Evolutionary conservation across 2,113 vertebrate genomes (phyloP), one percentile per base, ranked within the genome.

Genomic region (Notarius quadriscutis): DNA sequence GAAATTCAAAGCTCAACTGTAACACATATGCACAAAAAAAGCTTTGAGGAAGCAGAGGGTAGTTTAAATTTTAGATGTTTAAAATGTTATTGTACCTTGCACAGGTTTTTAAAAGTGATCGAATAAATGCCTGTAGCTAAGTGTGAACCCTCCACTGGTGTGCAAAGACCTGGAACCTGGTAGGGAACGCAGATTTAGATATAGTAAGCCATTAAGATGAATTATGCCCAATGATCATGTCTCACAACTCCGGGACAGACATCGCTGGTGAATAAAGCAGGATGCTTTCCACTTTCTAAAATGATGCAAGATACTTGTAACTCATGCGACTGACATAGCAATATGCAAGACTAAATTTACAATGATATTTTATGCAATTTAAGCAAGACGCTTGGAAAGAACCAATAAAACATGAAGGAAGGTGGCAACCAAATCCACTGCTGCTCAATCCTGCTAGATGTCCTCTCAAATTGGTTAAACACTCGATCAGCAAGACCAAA

Each of bases 301-400:
- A 58, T 80, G 78, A 80, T 80, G 79, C 57, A 81, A 81, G 78
- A 11, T 12, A 22, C 57, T 34, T 9, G 30, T 11, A 81, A 81
- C 57, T 20, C 53, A 20, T 58, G 77, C n/a, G 7, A 27, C 53
- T 2, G 75, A 6, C 50, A 27, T 14, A 2, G 50, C 53, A 58
- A 34, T 10, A 58, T 4, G 7, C 27, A 20, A 12, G 78, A 58
- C 75, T 17, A 55, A 14, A 78, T 55, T 12, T 78, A 17, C 17
- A 0, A 4, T 9, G 75, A 4, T 9, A 27, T 78, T 51, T 78
- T 78, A 17, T 4, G 7, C 11, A 5, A 58, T 80, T 58, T 20
- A 20, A 34, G 27, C 27, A 5, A 60, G 27, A 34, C 57, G 12
- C 30, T 18, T 81, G 30, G 30, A 60, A 81, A 62, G 30, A 12